phyloP scores from a whole-genome alignment of 30 jellyfish, hydroid and myxozoan species.

The Aurelia sp. region DNA sequence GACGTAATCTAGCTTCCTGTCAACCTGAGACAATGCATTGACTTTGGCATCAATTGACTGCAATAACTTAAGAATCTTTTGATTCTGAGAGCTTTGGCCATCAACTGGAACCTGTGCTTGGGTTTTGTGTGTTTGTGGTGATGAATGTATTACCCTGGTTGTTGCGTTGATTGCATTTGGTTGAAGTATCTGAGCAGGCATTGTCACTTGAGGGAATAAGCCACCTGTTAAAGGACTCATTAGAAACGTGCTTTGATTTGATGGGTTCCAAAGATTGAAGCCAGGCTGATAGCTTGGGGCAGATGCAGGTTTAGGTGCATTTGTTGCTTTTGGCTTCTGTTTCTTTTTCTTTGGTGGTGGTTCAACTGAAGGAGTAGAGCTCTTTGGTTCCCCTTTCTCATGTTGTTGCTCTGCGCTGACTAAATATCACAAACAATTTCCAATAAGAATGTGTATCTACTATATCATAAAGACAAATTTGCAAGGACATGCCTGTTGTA shows the following conservation, averaged over 20 bases:
- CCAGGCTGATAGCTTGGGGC: constrained; percentile 32
- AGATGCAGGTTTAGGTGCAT: constrained; percentile 36
- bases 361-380: neutral
- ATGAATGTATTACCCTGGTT: constrained; percentile 23
- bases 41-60: constrained; percentile 38
- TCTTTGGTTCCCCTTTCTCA: neutral
- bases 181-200: constrained; percentile 58
- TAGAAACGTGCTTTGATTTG: constrained; percentile 43
- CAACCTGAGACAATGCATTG: constrained; percentile 20
- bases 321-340: constrained; percentile 2
- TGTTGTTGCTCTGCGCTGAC: no score
- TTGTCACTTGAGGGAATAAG: constrained; percentile 55
- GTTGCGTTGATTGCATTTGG: constrained; percentile 15
- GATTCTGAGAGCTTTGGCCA: constrained; percentile 14
- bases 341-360: constrained; percentile 20
- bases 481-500: no score
- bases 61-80: constrained; percentile 21
- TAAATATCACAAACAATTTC: no score
- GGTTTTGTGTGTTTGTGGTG: constrained; percentile 7
- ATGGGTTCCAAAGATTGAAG: constrained; percentile 41
- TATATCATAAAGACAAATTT: no score
- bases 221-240: constrained; percentile 66
- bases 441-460: no score
- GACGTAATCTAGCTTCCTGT: constrained; percentile 57
- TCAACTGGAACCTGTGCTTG: constrained; percentile 25